phyloP scores from a whole-genome alignment of 2,888 invertebrate genomes.

The Molorchus minor region DNA sequence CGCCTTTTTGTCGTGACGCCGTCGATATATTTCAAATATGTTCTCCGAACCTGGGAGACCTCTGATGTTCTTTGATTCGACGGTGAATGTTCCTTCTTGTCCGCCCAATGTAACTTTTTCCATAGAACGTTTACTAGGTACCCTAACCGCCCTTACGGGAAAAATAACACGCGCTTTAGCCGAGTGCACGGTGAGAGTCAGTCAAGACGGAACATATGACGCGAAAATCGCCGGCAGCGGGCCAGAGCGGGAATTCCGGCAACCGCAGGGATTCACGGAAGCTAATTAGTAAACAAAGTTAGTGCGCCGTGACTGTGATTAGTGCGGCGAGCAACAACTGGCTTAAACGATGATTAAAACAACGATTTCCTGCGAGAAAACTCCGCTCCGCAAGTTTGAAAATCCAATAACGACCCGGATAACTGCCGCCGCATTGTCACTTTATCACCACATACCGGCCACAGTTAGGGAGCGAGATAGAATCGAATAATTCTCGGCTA shows the following conservation, averaged over 20 bases:
- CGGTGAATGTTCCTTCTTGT: too few species aligned
- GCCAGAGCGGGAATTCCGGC: background rate
- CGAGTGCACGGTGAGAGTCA: constrained; percentile 8
- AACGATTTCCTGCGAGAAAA: constrained; percentile 46
- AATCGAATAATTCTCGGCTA: background rate
- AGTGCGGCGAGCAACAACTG: constrained; percentile 46
- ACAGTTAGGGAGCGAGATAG: background rate
- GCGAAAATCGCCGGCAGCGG: background rate
- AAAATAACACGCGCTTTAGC: constrained; percentile 8
- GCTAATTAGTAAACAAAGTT: constrained; percentile 50
- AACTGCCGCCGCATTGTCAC: constrained; percentile 14
- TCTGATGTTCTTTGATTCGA: too few species aligned
- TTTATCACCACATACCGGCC: constrained; percentile 1
- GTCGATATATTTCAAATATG: too few species aligned
- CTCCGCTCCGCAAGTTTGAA: constrained; percentile 36
- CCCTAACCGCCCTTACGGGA: constrained; percentile 4
- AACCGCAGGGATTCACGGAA: constrained; percentile 26
- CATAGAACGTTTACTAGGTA: too few species aligned
- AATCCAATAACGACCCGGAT: constrained; percentile 40
- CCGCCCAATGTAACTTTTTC: too few species aligned
- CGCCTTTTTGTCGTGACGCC: too few species aligned
- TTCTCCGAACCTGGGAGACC: constrained; percentile 4
- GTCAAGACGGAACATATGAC: constrained; percentile 4
- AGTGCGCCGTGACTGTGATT: constrained; percentile 47
- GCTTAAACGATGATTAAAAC: constrained; percentile 49